A percentile compares a stretch with the other conserved stretches of the same genome.
Evolutionary conservation across 2,888 invertebrate species (phyloP).

Genomic region (Cremastobaeus sp.): DNA sequence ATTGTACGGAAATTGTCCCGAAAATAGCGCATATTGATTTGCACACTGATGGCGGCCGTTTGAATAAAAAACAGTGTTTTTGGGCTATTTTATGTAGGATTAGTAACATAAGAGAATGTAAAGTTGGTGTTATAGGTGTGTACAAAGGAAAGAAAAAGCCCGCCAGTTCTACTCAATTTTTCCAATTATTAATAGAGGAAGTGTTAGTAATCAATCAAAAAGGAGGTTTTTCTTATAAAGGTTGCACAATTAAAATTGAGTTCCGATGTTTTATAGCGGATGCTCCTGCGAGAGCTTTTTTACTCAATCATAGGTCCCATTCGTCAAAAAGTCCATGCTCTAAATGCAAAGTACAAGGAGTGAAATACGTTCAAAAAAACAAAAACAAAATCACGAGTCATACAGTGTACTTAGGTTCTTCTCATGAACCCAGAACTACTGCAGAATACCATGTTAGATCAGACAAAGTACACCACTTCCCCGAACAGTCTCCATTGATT

Average conservation of each 20-base stretch:
- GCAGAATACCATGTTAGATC: no score
- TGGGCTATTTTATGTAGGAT: conserved; percentile 49
- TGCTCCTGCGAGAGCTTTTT: conserved; percentile 30
- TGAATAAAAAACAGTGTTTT: conserved; percentile 35
- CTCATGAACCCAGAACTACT: conserved; percentile 3
- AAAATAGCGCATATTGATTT: conserved; percentile 5
- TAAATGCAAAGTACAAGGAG: conserved; percentile 9
- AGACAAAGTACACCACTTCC: no score
- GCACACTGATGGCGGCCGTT: conserved; percentile 14
- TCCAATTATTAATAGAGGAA: conserved; percentile 9
- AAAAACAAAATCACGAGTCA: conserved; percentile 4
- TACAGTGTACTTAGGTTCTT: conserved; percentile 7
- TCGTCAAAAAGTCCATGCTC: conserved; percentile 24
- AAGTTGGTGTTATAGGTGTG: conserved; percentile 22
- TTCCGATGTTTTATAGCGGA: conserved; percentile 35
- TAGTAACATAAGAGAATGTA: neutral
- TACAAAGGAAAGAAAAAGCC: conserved; percentile 8
- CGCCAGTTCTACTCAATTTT: conserved; percentile 14
- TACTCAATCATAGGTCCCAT: conserved; percentile 38
- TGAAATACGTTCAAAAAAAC: no score
- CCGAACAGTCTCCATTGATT: no score
- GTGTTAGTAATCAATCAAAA: conserved; percentile 7
- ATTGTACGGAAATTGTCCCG: neutral
- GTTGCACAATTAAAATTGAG: conserved; percentile 8
- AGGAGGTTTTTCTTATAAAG: conserved; percentile 3